Evolutionary conservation across 2,113 vertebrate genomes (phyloP).

Genomic region (Rutilus rutilus): DNA sequence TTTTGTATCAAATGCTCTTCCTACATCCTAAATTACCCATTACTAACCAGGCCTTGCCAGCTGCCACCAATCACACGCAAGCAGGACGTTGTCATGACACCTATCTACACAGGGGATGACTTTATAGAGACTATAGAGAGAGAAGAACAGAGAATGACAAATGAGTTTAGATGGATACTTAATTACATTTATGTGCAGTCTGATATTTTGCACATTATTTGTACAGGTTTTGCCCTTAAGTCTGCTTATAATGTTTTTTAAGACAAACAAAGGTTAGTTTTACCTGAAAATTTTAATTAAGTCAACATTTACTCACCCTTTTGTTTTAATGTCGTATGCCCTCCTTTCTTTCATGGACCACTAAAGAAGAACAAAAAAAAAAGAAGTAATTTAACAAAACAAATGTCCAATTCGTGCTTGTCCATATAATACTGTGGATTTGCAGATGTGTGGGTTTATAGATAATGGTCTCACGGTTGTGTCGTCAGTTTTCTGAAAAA

Average conservation of each 20-base stretch:
- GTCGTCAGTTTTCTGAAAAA: background rate
- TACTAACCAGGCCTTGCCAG: constrained; percentile 69
- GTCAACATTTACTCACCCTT: background rate
- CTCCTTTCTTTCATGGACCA: too few species aligned
- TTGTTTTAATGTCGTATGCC: too few species aligned
- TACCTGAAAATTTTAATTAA: too few species aligned
- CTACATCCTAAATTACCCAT: constrained; percentile 69
- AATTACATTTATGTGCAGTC: constrained; percentile 5
- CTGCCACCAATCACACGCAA: constrained; percentile 70
- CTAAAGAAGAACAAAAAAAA: too few species aligned
- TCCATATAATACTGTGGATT: too few species aligned
- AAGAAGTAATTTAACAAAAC: too few species aligned
- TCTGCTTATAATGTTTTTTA: too few species aligned
- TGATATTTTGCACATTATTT: background rate
- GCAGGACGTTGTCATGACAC: constrained; percentile 57
- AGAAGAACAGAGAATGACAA: constrained; percentile 30
- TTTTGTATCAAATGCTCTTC: constrained; percentile 35
- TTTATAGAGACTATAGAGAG: background rate
- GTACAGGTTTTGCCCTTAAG: background rate
- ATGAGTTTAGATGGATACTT: constrained; percentile 32
- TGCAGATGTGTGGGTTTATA: too few species aligned
- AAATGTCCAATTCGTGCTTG: too few species aligned
- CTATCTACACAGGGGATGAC: constrained; percentile 29
- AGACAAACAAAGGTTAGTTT: too few species aligned
- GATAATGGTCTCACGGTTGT: background rate